Evolutionary conservation across 2,113 vertebrate species (phyloP).

Genomic region (Psilopsiagon aymara): DNA sequence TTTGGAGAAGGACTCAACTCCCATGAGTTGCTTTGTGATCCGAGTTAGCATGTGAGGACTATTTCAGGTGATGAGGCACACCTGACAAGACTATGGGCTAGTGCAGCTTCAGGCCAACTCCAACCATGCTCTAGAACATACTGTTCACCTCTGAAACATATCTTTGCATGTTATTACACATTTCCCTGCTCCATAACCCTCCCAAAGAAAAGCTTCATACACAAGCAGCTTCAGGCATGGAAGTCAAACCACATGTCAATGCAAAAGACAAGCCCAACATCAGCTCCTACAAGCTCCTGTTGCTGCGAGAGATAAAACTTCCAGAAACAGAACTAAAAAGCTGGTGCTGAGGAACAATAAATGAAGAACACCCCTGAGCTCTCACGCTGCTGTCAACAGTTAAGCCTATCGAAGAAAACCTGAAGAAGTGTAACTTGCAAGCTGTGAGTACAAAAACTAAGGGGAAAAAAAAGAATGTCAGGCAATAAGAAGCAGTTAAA

Average conservation of each 20-base stretch:
- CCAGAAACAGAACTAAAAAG: neutral
- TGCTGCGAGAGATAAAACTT: neutral
- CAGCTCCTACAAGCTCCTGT: neutral
- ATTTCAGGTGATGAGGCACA: neutral
- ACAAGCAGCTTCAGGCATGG: neutral
- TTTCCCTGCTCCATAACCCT: neutral
- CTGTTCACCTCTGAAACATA: neutral
- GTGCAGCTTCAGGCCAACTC: neutral
- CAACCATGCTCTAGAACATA: rapidly evolving
- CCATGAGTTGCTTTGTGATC: neutral
- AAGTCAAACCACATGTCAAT: neutral
- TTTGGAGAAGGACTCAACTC: neutral
- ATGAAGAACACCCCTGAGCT: neutral
- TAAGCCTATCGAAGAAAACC: neutral
- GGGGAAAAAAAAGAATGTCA: neutral
- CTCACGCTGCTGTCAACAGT: neutral
- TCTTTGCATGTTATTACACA: neutral
- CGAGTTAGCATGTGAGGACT: neutral
- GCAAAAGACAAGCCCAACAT: neutral
- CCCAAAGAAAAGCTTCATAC: neutral
- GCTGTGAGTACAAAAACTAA: neutral
- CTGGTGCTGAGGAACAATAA: neutral
- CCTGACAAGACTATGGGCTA: neutral
- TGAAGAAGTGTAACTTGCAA: neutral
- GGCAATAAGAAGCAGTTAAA: neutral